phyloP scores from a whole-genome alignment of 2,888 invertebrate genomes.

The Leptothorax acervorum region DNA sequence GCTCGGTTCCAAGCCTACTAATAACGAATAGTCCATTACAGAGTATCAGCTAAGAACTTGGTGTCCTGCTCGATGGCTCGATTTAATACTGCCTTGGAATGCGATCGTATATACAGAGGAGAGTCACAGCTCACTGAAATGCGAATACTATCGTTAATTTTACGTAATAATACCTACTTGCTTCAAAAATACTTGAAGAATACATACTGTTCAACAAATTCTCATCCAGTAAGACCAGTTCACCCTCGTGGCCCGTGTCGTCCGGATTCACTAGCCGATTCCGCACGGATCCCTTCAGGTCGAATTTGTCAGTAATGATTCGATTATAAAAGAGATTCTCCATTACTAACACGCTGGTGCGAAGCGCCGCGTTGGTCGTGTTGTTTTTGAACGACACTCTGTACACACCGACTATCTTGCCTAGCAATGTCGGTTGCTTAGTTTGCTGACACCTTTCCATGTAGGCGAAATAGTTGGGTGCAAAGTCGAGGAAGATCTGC shows the following conservation, averaged over 20 bases:
- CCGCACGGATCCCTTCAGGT: conserved; percentile 97
- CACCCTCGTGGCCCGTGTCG: conserved; percentile 89
- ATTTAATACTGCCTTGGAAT: conserved; percentile 95
- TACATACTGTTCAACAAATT: conserved; percentile 95
- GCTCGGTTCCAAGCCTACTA: conserved; percentile 95
- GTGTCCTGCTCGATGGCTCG: conserved; percentile 96
- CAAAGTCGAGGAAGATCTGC: conserved; percentile 96
- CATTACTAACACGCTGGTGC: conserved; percentile 95
- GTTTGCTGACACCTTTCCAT: conserved; percentile 91
- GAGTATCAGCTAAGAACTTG: conserved; percentile 94
- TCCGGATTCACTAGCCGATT: conserved; percentile 94
- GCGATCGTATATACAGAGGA: conserved; percentile 94
- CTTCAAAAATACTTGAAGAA: neutral
- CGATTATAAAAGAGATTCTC: conserved; percentile 98
- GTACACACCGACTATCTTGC: conserved; percentile 95
- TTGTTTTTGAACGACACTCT: conserved; percentile 90
- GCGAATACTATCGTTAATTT: neutral
- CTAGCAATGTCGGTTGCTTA: conserved; percentile 93
- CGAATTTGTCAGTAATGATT: conserved; percentile 91
- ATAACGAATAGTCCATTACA: conserved; percentile 99
- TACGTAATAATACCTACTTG: neutral
- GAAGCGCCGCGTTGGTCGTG: conserved; percentile 86
- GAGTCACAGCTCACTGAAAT: conserved; percentile 92
- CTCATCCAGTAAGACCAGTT: conserved; percentile 97
- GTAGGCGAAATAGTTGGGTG: conserved; percentile 97